Conservation (phyloP, 2,113 vertebrate genomes). For the Campylomormyrus tamandua region DNA sequence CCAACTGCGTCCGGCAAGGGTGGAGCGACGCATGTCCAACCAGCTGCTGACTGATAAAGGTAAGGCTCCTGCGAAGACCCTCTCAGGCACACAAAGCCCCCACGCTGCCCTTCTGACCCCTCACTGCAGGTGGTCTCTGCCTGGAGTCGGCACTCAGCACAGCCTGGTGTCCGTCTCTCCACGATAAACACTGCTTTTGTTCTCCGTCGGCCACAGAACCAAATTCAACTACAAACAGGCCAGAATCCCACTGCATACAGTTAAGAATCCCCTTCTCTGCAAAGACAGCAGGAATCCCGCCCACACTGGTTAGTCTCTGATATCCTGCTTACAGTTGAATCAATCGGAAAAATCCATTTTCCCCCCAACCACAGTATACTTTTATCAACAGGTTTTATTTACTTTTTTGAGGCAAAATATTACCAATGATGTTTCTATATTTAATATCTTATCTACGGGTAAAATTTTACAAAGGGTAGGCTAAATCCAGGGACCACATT, state of each 20-base stretch:
- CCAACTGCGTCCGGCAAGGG: conserved; percentile 44
- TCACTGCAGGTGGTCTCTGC: conserved; percentile 59
- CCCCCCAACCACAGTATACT: neutral
- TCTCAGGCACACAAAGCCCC: conserved; percentile 39
- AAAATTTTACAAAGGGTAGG: neutral
- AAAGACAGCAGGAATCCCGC: neutral
- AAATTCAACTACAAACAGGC: conserved; percentile 10
- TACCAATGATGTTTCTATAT: neutral
- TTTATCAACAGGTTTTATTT: neutral
- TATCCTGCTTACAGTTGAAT: neutral
- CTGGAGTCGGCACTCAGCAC: neutral
- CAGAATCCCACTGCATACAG: neutral
- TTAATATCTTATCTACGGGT: neutral
- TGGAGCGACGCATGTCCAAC: neutral
- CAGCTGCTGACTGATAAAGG: conserved; percentile 55
- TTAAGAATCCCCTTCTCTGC: neutral
- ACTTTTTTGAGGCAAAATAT: neutral
- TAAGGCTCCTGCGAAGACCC: conserved; percentile 54
- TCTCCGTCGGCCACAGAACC: conserved; percentile 13
- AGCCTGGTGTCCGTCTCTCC: conserved; percentile 42
- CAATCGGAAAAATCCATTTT: neutral
- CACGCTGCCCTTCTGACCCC: conserved; percentile 38
- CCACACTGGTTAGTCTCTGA: conserved; percentile 1
- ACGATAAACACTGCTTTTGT: conserved; percentile 35
- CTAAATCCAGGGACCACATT: neutral